A percentile compares a stretch with the other conserved stretches of the same genome.
phyloP scores from a whole-genome alignment of 2,113 vertebrate species.

The Forbesichthys agassizii region DNA sequence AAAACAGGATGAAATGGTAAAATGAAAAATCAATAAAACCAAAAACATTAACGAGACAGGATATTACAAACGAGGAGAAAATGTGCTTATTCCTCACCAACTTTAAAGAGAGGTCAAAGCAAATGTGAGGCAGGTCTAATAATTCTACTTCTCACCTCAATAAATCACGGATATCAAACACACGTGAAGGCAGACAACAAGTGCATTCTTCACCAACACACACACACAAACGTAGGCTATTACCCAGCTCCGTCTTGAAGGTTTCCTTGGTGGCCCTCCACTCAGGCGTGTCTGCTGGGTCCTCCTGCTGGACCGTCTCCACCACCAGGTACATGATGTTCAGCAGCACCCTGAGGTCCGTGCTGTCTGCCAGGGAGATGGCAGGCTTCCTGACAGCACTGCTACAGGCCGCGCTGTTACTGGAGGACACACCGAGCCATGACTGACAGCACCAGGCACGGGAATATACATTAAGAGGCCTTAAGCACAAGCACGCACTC shows the following conservation, averaged over 20 bases:
- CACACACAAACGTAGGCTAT: no score
- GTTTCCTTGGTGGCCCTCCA: conserved; percentile 91
- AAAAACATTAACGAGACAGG: no score
- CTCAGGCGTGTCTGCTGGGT: conserved; percentile 85
- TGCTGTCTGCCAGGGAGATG: conserved; percentile 98
- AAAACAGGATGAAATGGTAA: no score
- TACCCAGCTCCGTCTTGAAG: conserved; percentile 92
- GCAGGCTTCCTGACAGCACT: conserved; percentile 96
- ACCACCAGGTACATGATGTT: conserved; percentile 99
- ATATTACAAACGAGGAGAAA: no score
- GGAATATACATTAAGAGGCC: neutral
- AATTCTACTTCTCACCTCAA: no score
- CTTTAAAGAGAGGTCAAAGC: no score
- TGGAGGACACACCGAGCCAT: conserved; percentile 44
- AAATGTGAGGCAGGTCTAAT: no score
- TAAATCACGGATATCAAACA: no score
- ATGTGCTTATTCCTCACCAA: no score
- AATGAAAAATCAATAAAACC: no score
- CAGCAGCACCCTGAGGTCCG: conserved; percentile 92
- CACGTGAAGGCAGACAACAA: no score
- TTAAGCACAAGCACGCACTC: conserved; percentile 80
- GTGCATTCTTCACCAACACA: no score
- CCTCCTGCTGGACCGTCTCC: conserved; percentile 91
- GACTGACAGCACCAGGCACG: neutral
- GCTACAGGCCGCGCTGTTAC: conserved; percentile 96